Percentiles rank a stretch among this genome's conserved stretches.
Conservation (phyloP, 2,888 invertebrate genomes). For the Chaetogeoica ovagalla region DNA sequence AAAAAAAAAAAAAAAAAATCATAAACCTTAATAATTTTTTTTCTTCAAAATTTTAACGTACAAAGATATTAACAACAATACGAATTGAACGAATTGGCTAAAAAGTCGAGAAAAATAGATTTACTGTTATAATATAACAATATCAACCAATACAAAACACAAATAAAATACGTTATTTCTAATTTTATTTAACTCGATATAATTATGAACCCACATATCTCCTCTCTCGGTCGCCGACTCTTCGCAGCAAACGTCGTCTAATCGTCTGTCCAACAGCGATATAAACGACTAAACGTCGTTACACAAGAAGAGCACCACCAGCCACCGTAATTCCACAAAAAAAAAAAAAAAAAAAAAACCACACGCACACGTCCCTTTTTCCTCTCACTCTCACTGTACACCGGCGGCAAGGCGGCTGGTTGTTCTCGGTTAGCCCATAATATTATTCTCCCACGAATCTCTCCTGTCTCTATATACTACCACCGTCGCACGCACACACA, state of each 20-base stretch:
- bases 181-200: no score
- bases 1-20: no score
- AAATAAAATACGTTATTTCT: no score
- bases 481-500: not conserved
- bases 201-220: not conserved
- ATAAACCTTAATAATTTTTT: no score
- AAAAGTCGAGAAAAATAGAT: no score
- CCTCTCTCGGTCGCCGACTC: not conserved
- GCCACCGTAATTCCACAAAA: not conserved
- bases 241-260: not conserved
- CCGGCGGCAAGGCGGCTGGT: conserved; percentile 12
- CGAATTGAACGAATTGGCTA: no score
- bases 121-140: no score
- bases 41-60: no score
- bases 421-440: conserved; percentile 20
- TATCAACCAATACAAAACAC: no score
- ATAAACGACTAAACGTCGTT: not conserved
- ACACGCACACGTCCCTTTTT: conserved; percentile 46
- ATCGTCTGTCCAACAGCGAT: not conserved
- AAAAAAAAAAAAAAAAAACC: conserved; percentile 2
- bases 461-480: conserved; percentile 28
- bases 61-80: no score
- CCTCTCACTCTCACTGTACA: not conserved
- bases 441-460: conserved; percentile 51
- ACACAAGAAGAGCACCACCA: not conserved